Evolutionary conservation across 2,113 vertebrate species (phyloP).

Genomic region (Limanda limanda): DNA sequence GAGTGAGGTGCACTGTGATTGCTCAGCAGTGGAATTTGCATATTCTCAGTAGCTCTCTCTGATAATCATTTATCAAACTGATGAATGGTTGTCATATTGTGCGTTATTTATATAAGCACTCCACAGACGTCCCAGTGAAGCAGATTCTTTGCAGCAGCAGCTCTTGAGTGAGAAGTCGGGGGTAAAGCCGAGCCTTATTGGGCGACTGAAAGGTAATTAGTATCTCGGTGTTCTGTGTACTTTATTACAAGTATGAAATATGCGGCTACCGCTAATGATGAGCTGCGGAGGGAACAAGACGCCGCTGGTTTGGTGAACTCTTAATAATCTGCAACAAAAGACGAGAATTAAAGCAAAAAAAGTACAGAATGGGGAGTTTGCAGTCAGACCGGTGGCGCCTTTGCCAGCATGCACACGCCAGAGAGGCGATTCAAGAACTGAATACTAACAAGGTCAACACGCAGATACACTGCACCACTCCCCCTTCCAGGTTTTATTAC

Average conservation of each 20-base stretch:
- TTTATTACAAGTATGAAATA: constrained; percentile 42
- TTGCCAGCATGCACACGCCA: background rate
- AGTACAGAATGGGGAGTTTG: constrained; percentile 34
- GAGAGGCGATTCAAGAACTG: constrained; percentile 54
- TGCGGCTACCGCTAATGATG: constrained; percentile 56
- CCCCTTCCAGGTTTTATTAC: constrained; percentile 50
- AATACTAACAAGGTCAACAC: constrained; percentile 65
- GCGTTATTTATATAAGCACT: constrained; percentile 47
- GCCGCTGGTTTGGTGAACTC: constrained; percentile 9
- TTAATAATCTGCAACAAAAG: constrained; percentile 38
- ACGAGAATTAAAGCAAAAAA: constrained; percentile 21
- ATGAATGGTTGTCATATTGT: constrained; percentile 48
- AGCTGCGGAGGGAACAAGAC: constrained; percentile 19
- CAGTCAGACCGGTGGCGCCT: constrained; percentile 25
- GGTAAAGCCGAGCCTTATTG: constrained; percentile 45
- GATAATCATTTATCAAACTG: constrained; percentile 59
- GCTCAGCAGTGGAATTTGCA: constrained; percentile 40
- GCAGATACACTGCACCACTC: constrained; percentile 39
- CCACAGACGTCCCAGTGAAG: constrained; percentile 29
- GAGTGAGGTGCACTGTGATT: constrained; percentile 23
- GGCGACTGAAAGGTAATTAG: constrained; percentile 67
- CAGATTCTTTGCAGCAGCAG: constrained; percentile 25
- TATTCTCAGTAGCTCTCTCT: constrained; percentile 40
- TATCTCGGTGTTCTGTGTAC: constrained; percentile 49
- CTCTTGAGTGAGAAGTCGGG: constrained; percentile 36